A percentile compares a stretch with the other conserved stretches of the same genome.
Evolutionary conservation across 2,888 invertebrate species (phyloP).

Genomic region (Oasisia sp.): DNA sequence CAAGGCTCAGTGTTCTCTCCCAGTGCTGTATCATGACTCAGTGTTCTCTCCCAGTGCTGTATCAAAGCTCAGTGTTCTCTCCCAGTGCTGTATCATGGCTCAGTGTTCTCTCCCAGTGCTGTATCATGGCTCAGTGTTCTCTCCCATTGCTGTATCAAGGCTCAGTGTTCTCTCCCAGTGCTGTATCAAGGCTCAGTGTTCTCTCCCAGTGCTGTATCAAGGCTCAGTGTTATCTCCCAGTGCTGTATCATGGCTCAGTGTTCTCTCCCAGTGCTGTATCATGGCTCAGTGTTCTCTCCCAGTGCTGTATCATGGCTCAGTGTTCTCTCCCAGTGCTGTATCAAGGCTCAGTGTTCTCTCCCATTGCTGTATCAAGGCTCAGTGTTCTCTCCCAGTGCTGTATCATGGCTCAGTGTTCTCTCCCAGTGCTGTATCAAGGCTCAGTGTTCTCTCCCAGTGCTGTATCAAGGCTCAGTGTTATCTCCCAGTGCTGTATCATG

Average conservation of each 20-base stretch:
- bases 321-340: background rate
- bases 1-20: background rate
- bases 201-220: background rate
- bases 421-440: background rate
- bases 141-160: background rate
- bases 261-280: background rate
- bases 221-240: background rate
- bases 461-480: background rate
- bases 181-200: background rate
- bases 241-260: background rate
- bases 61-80: background rate
- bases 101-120: background rate
- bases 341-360: background rate
- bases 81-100: background rate
- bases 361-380: background rate
- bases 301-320: background rate
- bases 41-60: background rate
- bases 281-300: background rate
- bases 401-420: background rate
- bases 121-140: background rate
- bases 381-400: background rate
- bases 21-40: background rate
- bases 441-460: background rate
- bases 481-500: background rate
- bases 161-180: background rate